Evolutionary conservation across 1,140 invertebrate genomes (phyloP), one percentile per base, ranked within the genome.

Genomic region (Cephus cinctus): DNA sequence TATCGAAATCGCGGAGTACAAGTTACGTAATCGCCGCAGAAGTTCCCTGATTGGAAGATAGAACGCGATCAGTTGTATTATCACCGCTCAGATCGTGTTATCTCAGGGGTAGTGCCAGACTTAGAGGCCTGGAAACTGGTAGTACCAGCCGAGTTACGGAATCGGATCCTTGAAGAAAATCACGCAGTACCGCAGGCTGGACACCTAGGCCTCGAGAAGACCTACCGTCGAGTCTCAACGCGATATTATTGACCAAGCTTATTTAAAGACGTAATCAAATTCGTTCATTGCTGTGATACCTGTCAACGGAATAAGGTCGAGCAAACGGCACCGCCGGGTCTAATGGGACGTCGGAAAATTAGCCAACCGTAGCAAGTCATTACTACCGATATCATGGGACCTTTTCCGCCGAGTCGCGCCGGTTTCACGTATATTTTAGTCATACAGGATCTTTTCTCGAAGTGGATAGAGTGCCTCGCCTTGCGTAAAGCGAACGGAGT

Each of bases 401-500:
- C 65, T 6, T 54, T 61, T n/a, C 68, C 70, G 6, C 35, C 52
- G 0, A 68, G 61, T 14, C 50, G 46, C 20, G 43, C 43, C 11
- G 66, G 69, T 14, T 54, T 64, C 43, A 34, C 44, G 5, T 71
- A 63, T 47, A 46, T 69, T 5, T 27, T 74, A 8, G 69, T 73
- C 2, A 20, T 67, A 1, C 49, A 54, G 5, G 69, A 75, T 55
- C 51, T 59, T 19, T 64, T 69, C 43, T 61, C 56, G 5, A 69
- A 69, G 43, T 71, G 43, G 52, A 48, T 63, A 0, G 57, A 56
- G 25, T 31, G 18, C 19, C 2, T 18, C 34, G 40, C 54, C 5
- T 9, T 44, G 3, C 31, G 36, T 5, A 22, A 20, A 31, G 49
- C 45, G 9, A 40, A 23, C 20, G 47, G 47, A 5, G 16, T 35